Percentiles rank a stretch among this genome's conserved stretches.
phyloP scores from a whole-genome alignment of 2,797 vertebrate genomes.

The Danio albolineatus region DNA sequence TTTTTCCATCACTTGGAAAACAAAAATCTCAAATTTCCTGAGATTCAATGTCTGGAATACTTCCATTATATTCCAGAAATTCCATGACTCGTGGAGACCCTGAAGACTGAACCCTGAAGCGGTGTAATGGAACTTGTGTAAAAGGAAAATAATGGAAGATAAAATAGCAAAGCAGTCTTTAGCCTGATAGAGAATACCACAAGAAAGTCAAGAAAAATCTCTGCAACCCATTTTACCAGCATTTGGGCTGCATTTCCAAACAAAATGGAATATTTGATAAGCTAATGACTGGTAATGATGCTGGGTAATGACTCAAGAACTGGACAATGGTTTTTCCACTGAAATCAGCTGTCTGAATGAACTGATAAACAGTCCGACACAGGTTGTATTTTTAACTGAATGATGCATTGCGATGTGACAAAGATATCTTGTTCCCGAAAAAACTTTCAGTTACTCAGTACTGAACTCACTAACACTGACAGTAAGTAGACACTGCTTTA shows the following conservation, averaged over 20 bases:
- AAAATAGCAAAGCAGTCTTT: too few species aligned
- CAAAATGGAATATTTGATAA: background rate
- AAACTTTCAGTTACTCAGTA: background rate
- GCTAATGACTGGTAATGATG: background rate
- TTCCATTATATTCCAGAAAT: too few species aligned
- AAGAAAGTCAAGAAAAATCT: background rate
- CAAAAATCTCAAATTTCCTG: too few species aligned
- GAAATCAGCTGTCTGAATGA: background rate
- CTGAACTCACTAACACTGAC: background rate
- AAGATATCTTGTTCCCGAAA: background rate
- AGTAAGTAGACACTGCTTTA: too few species aligned
- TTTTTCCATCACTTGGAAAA: too few species aligned
- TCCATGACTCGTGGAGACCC: too few species aligned
- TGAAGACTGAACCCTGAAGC: too few species aligned
- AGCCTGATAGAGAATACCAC: too few species aligned
- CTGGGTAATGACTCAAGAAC: background rate
- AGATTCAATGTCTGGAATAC: too few species aligned
- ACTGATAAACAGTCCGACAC: background rate
- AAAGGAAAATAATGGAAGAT: too few species aligned
- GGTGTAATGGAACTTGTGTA: too few species aligned
- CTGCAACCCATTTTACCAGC: background rate
- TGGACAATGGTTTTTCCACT: background rate
- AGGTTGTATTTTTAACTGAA: background rate
- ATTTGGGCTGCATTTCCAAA: background rate
- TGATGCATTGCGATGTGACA: background rate